Base-by-base conservation (phyloP, 2,113 vertebrate genomes). In the Naja naja region DNA sequence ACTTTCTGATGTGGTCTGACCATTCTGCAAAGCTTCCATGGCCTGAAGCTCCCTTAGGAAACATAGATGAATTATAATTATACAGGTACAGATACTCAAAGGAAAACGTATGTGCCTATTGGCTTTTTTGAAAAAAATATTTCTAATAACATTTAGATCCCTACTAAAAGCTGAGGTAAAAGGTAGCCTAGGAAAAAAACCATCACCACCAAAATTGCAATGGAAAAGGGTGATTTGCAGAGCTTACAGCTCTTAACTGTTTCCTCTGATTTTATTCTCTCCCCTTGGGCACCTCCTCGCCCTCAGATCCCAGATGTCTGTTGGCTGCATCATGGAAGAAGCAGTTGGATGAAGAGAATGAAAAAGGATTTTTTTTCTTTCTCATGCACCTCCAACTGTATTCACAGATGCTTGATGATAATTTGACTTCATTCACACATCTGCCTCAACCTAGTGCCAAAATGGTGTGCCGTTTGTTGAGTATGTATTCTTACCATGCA, bases 31-130 rank as follows among this genome's bases (percentile, higher is more conserved):
- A 94, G 98, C 98, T 95, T 99, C 99, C 97, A 99, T 98, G 0
- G 98, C 98, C 97, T 99, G 99, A 95, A 99, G 98, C 97, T 99
- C 99, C 97, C 99, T 99, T 97, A 10, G 6, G 91, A 93, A 94
- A 93, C 58, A 94, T 55, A 97, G 88, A 93, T 87, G 95, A 95
- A 95, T 23, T 53, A 94, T 10, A 85, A 94, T 60, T 27, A 94
- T 18, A 89, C 87, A 95, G 85, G 95, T 23, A 58, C 53, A 97
- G 94, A 86, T 64, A 49, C 69, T 81, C 91, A 95, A 20, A 95
- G 86, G 89, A 54, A 90, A 88, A 91, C 18, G 60, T 22, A 60
- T 0, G 22, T 5, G 0, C 18, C 90, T n/a, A 93, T 90, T 69
- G 93, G 2, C 30, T 69, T 69, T 49, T 91, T 88, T 88, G 25